Base-by-base conservation (phyloP, 92 coral and sea anemone genomes). In the Parazoanthus darwini region DNA sequence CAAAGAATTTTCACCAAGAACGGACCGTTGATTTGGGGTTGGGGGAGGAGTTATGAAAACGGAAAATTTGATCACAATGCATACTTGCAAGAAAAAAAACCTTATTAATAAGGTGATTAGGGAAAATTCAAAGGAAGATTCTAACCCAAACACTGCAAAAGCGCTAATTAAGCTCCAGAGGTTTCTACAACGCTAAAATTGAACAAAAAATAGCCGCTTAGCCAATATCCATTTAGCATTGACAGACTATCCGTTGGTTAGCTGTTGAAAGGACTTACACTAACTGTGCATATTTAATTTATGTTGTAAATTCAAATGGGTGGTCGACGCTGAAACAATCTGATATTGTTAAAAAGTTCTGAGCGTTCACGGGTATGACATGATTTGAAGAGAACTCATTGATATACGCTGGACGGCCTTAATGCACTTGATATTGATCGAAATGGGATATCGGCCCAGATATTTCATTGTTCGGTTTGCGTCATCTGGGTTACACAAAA, bases 401-500 rank as follows among this genome's bases (percentile, higher is more conserved):
- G 59, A 54, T 54, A 54, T 11, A 54, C 18, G 14, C 3, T 54
- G 59, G 18, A 54, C 20, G 59, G 70, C 0, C 7, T 63, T 63
- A 23, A 20, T 18, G n/a, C 26, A 73, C 35, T 73, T 73, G 36
- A 80, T 80, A 58, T 20, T 63, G 22, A 58, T 58, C 66, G 66
- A 3, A 58, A 15, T 1, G 70, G 70, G 29, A 80, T 80, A 56
- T 56, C 16, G 73, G 85, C 48, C 85, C 50, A 1, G 0, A 54
- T 29, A 15, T 9, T 36, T 56, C 37, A 80, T 80, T 80, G 71
- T 63, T 2, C 22, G 70, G 26, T 20, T 80, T 33, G 46, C 85
- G 85, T 80, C 85, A 80, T 80, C 63, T 26, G 35, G 65, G 72
- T 26, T 80, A 15, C 2, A 54, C 36, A 10, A 16, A 80, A 29